Evolutionary conservation across 2,888 invertebrate species (phyloP), one percentile per base, ranked within the genome.

Genomic region (Tetanocera ferruginea): DNA sequence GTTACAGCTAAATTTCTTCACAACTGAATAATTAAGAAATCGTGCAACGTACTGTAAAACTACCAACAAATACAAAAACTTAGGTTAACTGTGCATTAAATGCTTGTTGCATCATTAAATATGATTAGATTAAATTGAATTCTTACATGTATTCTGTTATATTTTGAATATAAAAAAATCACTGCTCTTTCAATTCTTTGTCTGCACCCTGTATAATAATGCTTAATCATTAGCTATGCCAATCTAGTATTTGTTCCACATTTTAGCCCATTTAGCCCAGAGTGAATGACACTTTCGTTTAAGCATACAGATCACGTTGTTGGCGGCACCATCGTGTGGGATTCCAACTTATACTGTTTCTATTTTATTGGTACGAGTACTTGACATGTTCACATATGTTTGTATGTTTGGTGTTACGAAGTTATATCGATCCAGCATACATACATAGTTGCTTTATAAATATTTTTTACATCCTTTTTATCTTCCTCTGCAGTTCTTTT

Each of bases 1-100:
- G 82, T 83, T 82, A 82, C 81, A 79, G 80, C 82, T 82, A 78
- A 77, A 80, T 82, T 78, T 80, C 82, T 75, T 37, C 8, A 37
- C 5, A 37, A 37, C 37, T 37, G 8, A 37, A 37, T 6, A 37
- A 37, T 8, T 37, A 37, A 8, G 37, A 37, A 37, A 8, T 6
- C 37, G 37, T 31, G 37, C 37, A 31, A 37, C 37, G 37, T 37
- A 37, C 8, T n/a, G n/a, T 6, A 37, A 37, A 78, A 76, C 73
- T 80, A 76, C 81, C 82, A 81, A 70, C 78, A 60, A 57, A 78
- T 49, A 77, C 23, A 25, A 57, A 23, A 19, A 25, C 6, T 57
- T 57, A 5, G 8, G 23, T 9, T 57, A 19, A 57, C 57, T 57
- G 57, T 14, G 14, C 25, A 57, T 11, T 2, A 19, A 57, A n/a